phyloP scores from a whole-genome alignment of 2,888 invertebrate genomes.

The Melolontha melolontha region DNA sequence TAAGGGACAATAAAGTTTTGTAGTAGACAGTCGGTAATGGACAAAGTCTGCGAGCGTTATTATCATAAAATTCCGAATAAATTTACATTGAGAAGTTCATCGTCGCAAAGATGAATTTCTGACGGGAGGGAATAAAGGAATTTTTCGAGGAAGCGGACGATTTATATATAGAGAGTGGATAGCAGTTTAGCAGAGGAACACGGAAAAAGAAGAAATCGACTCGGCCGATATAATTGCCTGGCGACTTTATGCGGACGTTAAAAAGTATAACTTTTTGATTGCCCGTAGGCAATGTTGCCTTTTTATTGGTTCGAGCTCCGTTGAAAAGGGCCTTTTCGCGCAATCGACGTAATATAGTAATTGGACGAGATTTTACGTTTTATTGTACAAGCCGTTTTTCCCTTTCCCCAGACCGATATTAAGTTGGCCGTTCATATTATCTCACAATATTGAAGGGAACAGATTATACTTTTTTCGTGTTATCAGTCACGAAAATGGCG shows the following conservation, averaged over 20 bases:
- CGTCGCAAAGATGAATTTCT: constrained; percentile 5
- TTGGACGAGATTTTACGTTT: constrained; percentile 6
- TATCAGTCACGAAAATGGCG: too few species aligned
- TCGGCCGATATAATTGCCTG: constrained; percentile 10
- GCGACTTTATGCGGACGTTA: too few species aligned
- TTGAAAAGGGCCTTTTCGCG: background rate
- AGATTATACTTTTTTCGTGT: too few species aligned
- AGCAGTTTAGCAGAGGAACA: background rate
- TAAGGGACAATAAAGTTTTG: background rate
- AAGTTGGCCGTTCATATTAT: too few species aligned
- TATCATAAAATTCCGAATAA: constrained; percentile 20
- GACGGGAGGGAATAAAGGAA: background rate
- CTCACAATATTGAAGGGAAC: too few species aligned
- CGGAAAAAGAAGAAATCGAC: background rate
- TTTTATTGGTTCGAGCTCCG: background rate
- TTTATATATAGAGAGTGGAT: too few species aligned
- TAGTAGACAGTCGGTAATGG: constrained; percentile 7
- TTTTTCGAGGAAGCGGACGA: background rate
- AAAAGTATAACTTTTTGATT: constrained; percentile 12
- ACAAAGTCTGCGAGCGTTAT: constrained; percentile 15
- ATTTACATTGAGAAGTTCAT: constrained; percentile 18
- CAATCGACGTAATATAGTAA: background rate
- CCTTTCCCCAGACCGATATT: too few species aligned
- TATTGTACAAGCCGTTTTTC: background rate
- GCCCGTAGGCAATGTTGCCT: constrained; percentile 5